Base-by-base conservation (phyloP, 1,140 invertebrate genomes). In the Eupristina koningsbergeri region DNA sequence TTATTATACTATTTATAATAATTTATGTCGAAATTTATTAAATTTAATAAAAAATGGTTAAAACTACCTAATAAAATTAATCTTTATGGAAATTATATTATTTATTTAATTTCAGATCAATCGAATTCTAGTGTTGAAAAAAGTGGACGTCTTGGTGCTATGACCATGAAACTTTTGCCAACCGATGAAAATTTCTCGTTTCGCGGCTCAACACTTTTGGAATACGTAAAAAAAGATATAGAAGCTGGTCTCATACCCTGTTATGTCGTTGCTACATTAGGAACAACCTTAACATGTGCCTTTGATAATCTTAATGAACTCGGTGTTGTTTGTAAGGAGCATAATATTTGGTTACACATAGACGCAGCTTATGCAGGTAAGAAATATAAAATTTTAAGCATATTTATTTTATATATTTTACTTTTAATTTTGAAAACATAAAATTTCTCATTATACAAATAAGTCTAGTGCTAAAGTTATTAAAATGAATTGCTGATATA, bases 111-210 rank as follows among this genome's bases (percentile, higher is more conserved):
- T 82, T 69, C 22, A 93, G 95, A 96, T 90, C 96, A 98, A 92
- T 96, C 97, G 19, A 98, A 99, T 90, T 98, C 96, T 17, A 98
- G 97, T 0, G 96, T 99, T 0, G 97, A 98, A 89, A 97, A 98
- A 90, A 96, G 97, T 0, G 96, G 96, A 17, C 90, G 97, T 41
- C 91, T 99, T 50, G 96, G 95, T 0, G 96, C 97, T 19, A 95
- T 99, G 87, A 95, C 95, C 78, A 96, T 98, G 93, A 93, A 95
- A 84, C 93, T 98, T 45, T 90, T 99, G 22, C 94, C 96, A 75
- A 93, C 95, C 0, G 97, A 98, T 86, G 93, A 95, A 0, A 94
- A 96, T 83, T 95, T 95, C 41, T 92, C 94, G 64, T 90, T 99
- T 0, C 92, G 96, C 29, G 97, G 96, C n/a, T 91, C 94, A n/a